Base-by-base conservation (phyloP, 2,113 vertebrate species). In the Donacobius atricapilla region DNA sequence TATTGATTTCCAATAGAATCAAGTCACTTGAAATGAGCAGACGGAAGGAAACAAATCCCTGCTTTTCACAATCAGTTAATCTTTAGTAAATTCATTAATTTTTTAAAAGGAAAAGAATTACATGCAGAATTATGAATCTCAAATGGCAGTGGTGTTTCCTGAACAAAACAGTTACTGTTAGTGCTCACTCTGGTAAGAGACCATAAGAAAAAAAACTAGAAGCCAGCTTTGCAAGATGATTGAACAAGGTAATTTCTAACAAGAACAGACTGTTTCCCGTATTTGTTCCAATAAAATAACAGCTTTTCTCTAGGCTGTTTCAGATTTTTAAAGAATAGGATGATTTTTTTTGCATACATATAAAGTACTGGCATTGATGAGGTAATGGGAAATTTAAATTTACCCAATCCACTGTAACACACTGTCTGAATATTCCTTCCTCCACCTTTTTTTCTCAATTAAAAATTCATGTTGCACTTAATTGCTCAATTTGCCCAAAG, bases 21-120 rank as follows among this genome's bases (percentile, higher is more conserved):
- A 83, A 93, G 90, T 93, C 68, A 83, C 76, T 97, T 86, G 76
- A 96, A 97, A 97, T 91, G 60, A 83, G 82, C 48, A 53, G 57
- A 85, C 19, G 83, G 95, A 97, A 97, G 94, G 88, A 97, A 96
- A 95, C 80, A 94, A 96, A 96, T 95, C 82, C 76, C 76, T 73
- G 72, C 71, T 75, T 96, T 96, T 85, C 88, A 96, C 76, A 87
- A 97, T 87, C 86, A 82, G 70, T 84, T 96, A 97, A 97, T 87
- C 81, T 81, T 94, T 88, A 82, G 63, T 69, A 97, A 97, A 97
- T 84, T 93, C 93, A 97, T 98, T 96, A 96, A 94, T 96, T 95
- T 98, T 97, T 97, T 35, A 97, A 57, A 95, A 96, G 94, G 73
- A 93, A 96, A 96, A 96, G 19, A 87, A 90, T 79, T 95, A 71